phyloP scores from a whole-genome alignment of 2,888 invertebrate genomes.

The Thymelicus sylvestris region DNA sequence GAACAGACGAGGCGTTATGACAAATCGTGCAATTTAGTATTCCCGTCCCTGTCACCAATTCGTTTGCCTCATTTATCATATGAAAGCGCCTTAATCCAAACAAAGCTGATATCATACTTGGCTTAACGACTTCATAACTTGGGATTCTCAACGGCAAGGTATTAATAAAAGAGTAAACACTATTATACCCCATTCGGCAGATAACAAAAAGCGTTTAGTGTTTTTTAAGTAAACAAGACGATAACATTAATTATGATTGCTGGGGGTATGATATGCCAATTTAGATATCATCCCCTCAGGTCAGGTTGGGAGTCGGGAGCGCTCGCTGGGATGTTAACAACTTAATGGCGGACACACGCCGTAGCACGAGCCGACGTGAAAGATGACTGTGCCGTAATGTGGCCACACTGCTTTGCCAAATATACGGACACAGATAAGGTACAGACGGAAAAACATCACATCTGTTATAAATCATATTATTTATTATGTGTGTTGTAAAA shows the following conservation, averaged over 20 bases:
- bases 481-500: too few relatives aligned
- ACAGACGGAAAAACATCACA: too few relatives aligned
- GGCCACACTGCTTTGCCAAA: not conserved
- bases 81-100: not conserved
- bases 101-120: not conserved
- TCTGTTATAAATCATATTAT: too few relatives aligned
- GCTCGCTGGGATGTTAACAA: constrained; percentile 52
- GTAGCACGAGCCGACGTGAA: constrained; percentile 47
- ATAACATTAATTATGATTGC: constrained; percentile 30
- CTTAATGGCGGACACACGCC: constrained; percentile 74
- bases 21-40: constrained; percentile 22
- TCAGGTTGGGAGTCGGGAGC: constrained; percentile 28
- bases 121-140: not conserved
- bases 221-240: constrained; percentile 18
- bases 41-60: constrained; percentile 13
- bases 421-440: too few relatives aligned
- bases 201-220: constrained; percentile 17
- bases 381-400: constrained; percentile 47
- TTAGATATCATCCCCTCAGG: constrained; percentile 47
- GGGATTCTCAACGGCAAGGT: not conserved
- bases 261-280: constrained; percentile 42
- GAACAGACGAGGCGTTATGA: constrained; percentile 14
- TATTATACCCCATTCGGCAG: not conserved
- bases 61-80: constrained; percentile 8
- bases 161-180: not conserved